Evolutionary conservation across 1,140 invertebrate genomes (phyloP).

Genomic region (Cydia fagiglandana): DNA sequence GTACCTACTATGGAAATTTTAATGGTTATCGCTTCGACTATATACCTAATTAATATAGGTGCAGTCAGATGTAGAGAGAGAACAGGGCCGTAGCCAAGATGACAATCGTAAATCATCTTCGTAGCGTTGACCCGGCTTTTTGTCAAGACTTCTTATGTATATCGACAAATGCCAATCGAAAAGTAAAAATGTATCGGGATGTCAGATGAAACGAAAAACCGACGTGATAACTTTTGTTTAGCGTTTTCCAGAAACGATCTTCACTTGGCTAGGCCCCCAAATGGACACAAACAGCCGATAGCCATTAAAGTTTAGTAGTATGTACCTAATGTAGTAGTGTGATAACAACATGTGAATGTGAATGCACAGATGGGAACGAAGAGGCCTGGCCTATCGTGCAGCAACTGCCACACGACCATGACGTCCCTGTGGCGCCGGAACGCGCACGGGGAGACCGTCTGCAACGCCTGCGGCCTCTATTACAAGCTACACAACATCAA

Average conservation of each 20-base stretch:
- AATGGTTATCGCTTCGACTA: background rate
- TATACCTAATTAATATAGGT: too few relatives aligned
- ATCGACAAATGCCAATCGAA: background rate
- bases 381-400: constrained; percentile 91
- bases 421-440: constrained; percentile 96
- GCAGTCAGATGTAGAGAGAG: too few relatives aligned
- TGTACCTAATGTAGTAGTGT: background rate
- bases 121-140: too few relatives aligned
- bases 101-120: too few relatives aligned
- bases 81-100: too few relatives aligned
- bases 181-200: background rate
- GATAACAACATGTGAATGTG: background rate
- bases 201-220: too few relatives aligned
- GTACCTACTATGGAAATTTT: background rate
- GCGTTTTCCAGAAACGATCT: too few relatives aligned
- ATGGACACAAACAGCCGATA: background rate
- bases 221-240: too few relatives aligned
- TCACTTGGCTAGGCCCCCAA: too few relatives aligned
- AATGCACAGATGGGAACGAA: constrained; percentile 83
- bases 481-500: constrained; percentile 94
- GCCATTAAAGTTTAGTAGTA: constrained; percentile 9
- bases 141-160: background rate
- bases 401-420: constrained; percentile 92
- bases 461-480: constrained; percentile 97
- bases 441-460: constrained; percentile 91